Evolutionary conservation across 2,113 vertebrate species (phyloP), one percentile per base, ranked within the genome.

Genomic region (Peromyscus leucopus): DNA sequence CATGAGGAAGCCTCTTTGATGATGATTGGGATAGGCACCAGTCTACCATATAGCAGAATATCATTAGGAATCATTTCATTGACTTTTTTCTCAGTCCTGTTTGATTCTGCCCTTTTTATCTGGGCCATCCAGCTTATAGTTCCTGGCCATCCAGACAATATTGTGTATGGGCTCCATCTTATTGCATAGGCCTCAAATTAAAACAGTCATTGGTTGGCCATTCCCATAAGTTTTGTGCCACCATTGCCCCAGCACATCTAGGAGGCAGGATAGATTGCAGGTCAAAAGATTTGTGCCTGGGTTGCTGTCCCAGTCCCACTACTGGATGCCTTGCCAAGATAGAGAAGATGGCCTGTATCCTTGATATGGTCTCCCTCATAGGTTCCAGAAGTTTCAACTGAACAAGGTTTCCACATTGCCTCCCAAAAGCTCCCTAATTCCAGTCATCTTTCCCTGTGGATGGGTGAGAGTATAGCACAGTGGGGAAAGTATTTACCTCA

Each of bases 401-500:
- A 22, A 39, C 12, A 42, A 42, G 7, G 7, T 84, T 39, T 61
- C 1, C 24, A 84, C 3, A 61, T 39, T n/a, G 26, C 12, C 36
- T 15, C 24, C 39, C 59, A 7, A 63, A 42, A 28, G 7, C 2
- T 12, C 7, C 16, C 8, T 9, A 57, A 51, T 33, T 33, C 59
- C n/a, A 42, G n/a, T 63, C 0, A 1, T 63, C n/a, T 84, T n/a
- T 84, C 24, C 3, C 24, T 61, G 0, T 36, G 48, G 67, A 83
- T 11, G 2, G 31, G 2, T 48, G 19, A 3, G 9, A 7, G 6
- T 39, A 12, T 74, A 59, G 4, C 4, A 26, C 4, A 72, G 11
- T 92, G 65, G 69, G 69, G 28, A 75, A 26, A 63, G 4, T 48
- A 33, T 0, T 89, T 75, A 5, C 3, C 3, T 26, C 24, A 15